These are phyloP conservation scores for Lasaia peninsularis DNA, from an alignment of 1,140 invertebrate species.

Conservation along the genomic window DNA sequence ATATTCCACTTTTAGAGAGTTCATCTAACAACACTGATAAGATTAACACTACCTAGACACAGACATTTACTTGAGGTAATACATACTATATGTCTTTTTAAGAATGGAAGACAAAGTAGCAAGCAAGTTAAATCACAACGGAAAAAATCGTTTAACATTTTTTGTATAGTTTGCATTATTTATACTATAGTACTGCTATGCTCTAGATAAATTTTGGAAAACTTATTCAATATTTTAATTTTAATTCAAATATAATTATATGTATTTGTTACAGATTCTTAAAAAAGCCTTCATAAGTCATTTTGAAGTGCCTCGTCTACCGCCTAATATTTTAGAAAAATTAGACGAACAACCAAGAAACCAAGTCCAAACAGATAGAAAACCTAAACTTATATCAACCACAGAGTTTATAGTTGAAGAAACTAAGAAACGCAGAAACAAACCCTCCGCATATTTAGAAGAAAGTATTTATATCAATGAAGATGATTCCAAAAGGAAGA, in stretches of 20 bases:
- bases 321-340: slow-evolving; percentile 39
- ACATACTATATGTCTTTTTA: too few relatives aligned
- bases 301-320: slow-evolving; percentile 46
- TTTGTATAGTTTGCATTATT: too few relatives aligned
- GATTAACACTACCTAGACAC: too few relatives aligned
- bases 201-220: too few relatives aligned
- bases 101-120: too few relatives aligned
- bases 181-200: not conserved
- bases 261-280: slow-evolving; percentile 34
- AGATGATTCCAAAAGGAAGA: slow-evolving; percentile 35
- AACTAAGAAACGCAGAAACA: slow-evolving; percentile 38
- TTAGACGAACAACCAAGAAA: slow-evolving; percentile 48
- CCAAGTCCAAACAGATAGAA: slow-evolving; percentile 25
- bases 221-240: not conserved
- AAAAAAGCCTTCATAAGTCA: slow-evolving; percentile 45
- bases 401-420: slow-evolving; percentile 52
- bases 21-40: too few relatives aligned
- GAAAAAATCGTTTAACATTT: too few relatives aligned
- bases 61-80: too few relatives aligned
- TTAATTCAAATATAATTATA: not conserved
- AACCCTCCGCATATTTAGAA: slow-evolving; percentile 64
- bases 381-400: slow-evolving; percentile 46
- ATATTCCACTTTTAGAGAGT: too few relatives aligned
- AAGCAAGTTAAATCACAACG: too few relatives aligned
- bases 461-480: slow-evolving; percentile 61